Evolutionary conservation across 2,113 vertebrate species (phyloP).

Genomic region (Bos taurus): ARS-UCD2.0 NC_037331.1:24397501-24398000

Average conservation of each 20-base stretch:
- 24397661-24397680: constrained; percentile 73
- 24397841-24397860: constrained; percentile 26
- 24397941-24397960: constrained; percentile 51
- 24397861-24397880: constrained; percentile 59
- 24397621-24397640: constrained; percentile 78
- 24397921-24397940: constrained; percentile 36
- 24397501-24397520: background rate
- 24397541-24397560: background rate
- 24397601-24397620: constrained; percentile 54
- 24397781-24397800: constrained; percentile 34
- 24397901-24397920: constrained; percentile 53
- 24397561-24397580: constrained; percentile 9
- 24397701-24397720: constrained; percentile 72
- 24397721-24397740: constrained; percentile 65
- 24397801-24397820: constrained; percentile 47
- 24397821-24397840: constrained; percentile 48
- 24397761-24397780: constrained; percentile 56
- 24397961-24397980: constrained; percentile 64
- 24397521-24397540: background rate
- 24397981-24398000: constrained; percentile 37
- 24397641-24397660: constrained; percentile 72
- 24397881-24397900: constrained; percentile 54
- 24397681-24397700: constrained; percentile 78
- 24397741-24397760: constrained; percentile 50
- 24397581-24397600: constrained; percentile 9